Evolutionary conservation across 2,113 vertebrate genomes (phyloP).

Genomic region (Poicephalus gulielmi): DNA sequence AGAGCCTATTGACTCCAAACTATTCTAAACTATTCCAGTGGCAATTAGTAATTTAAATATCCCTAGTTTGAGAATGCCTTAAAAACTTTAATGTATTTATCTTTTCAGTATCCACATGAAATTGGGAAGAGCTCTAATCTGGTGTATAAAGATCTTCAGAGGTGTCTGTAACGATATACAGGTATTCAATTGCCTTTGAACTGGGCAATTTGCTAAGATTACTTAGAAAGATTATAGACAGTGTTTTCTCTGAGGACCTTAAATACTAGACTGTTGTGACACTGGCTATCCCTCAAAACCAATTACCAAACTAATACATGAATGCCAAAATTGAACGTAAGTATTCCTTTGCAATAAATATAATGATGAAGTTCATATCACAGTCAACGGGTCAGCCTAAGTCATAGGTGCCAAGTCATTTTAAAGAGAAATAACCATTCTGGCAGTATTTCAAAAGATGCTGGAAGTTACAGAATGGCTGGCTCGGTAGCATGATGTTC

Average conservation of each 20-base stretch:
- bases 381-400: not conserved
- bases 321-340: not conserved
- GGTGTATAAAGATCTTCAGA: not conserved
- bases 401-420: not conserved
- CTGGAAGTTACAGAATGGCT: not conserved
- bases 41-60: not conserved
- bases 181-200: not conserved
- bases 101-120: not conserved
- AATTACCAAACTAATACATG: not conserved
- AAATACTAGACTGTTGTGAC: not conserved
- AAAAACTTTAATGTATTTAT: not conserved
- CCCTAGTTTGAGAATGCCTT: not conserved
- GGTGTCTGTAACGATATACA: not conserved
- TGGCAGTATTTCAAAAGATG: not conserved
- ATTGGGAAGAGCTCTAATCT: not conserved
- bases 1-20: not conserved
- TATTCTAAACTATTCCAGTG: not conserved
- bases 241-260: not conserved
- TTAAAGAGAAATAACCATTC: not conserved
- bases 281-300: not conserved
- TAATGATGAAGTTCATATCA: not conserved
- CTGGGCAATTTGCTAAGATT: not conserved
- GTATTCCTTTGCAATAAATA: not conserved
- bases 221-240: not conserved
- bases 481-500: not conserved